phyloP scores from a whole-genome alignment of 2,888 invertebrate genomes.

The Cenopis cana region DNA sequence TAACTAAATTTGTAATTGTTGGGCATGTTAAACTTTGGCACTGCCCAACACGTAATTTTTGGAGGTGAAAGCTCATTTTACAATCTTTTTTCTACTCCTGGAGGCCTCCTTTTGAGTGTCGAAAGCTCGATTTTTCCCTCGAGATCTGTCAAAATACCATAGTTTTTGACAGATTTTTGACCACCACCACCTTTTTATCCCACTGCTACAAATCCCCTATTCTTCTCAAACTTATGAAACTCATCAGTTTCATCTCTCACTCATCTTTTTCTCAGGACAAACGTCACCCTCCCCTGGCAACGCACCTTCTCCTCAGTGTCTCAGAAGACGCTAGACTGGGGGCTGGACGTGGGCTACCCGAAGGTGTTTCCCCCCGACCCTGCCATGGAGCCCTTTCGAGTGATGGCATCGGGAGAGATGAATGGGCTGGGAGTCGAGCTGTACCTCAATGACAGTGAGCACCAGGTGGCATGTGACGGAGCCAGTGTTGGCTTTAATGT shows the following conservation, averaged over 20 bases:
- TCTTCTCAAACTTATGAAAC: not conserved
- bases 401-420: constrained; percentile 74
- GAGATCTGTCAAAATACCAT: no score
- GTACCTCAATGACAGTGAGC: constrained; percentile 73
- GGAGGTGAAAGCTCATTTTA: no score
- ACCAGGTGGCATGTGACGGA: constrained; percentile 76
- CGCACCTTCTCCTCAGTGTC: constrained; percentile 58
- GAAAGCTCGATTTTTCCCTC: no score
- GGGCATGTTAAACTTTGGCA: no score
- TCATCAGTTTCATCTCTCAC: no score
- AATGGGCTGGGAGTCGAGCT: constrained; percentile 76
- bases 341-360: constrained; percentile 72
- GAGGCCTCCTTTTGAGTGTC: no score
- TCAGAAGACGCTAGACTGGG: constrained; percentile 63
- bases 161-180: no score
- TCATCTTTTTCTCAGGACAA: constrained; percentile 60
- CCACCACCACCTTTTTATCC: no score
- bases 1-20: no score
- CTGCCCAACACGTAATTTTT: no score
- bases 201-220: not conserved
- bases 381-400: constrained; percentile 65
- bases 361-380: constrained; percentile 69
- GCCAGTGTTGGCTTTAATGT: constrained; percentile 78
- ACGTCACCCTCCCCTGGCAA: constrained; percentile 70
- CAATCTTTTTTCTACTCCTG: no score